Evolutionary conservation across 2,113 vertebrate species (phyloP), one percentile per base, ranked within the genome.

Genomic region (Pollachius pollachius): DNA sequence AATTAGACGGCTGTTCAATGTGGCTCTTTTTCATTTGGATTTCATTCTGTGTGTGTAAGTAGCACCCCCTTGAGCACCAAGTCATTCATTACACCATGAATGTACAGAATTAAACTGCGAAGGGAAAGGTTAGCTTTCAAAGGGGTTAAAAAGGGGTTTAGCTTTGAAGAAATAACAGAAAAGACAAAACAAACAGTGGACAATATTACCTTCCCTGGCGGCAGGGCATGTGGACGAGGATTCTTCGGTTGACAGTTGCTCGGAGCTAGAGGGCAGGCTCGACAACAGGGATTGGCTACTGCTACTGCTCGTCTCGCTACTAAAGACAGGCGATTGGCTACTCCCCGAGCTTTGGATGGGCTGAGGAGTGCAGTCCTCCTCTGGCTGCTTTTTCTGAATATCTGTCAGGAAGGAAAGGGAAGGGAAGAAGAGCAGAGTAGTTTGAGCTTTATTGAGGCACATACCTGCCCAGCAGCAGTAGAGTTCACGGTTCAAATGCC

Each of bases 371-470:
- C 94, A 94, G 91, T 96, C 95, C 72, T 96, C 94, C 0, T 94
- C 95, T 74, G 94, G 93, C 88, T 94, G 94, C 90, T 97, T 97
- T 93, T 97, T 96, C 88, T 96, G 92, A 88, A 96, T 93, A 89
- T 97, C 96, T 97, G 74, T 19, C 5, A 16, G 12, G 16, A 11
- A 52, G 52, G 4, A 5, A 16, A 17, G 54, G 54, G 5, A 13
- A 57, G 54, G 54, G 54, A 13, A n/a, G 54, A 16, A 57, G 54
- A 57, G 16, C 9, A n/a, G 5, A 57, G n/a, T 0, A n/a, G 54
- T n/a, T 9, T 57, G 16, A 57, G 54, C 54, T 56, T 56, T n/a
- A n/a, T 56, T 2, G 2, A 16, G 16, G 9, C 8, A 64, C 19
- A 48, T 41, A 67, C 13, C n/a, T 15, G n/a, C 15, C 4, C 54